A percentile compares a stretch with the other conserved stretches of the same genome.
Conservation (phyloP, 2,888 invertebrate species). For the Microdon myrmicae region DNA sequence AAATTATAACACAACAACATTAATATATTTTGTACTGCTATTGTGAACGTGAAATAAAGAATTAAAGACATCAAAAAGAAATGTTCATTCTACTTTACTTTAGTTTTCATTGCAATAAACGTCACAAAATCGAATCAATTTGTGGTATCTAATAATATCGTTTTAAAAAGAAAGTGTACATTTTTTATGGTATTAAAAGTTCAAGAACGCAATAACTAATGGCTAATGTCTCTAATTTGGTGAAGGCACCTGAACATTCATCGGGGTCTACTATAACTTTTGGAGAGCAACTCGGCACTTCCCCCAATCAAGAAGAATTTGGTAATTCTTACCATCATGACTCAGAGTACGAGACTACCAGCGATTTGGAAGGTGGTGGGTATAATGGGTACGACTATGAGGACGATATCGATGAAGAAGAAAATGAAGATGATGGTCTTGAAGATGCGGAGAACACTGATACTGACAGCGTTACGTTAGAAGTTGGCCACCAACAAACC, state of each 20-base stretch:
- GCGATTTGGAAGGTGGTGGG: slow-evolving; percentile 65
- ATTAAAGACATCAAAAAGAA: too few species aligned
- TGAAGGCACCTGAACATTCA: slow-evolving; percentile 51
- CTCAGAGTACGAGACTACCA: slow-evolving; percentile 67
- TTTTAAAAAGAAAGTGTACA: too few species aligned
- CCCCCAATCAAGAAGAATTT: slow-evolving; percentile 63
- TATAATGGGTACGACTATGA: slow-evolving; percentile 61
- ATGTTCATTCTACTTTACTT: too few species aligned
- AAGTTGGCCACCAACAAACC: slow-evolving; percentile 73
- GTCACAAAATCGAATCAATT: too few species aligned
- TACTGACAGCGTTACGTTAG: slow-evolving; percentile 40
- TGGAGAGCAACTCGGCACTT: slow-evolving; percentile 58
- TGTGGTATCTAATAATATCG: too few species aligned
- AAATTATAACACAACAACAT: too few species aligned
- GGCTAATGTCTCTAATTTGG: slow-evolving; percentile 65
- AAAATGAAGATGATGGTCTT: slow-evolving; percentile 57
- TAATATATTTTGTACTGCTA: too few species aligned
- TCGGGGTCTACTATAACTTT: slow-evolving; percentile 50
- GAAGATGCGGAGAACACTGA: slow-evolving; percentile 58
- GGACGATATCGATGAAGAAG: slow-evolving; percentile 55
- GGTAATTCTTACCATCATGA: slow-evolving; percentile 66
- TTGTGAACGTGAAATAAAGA: too few species aligned
- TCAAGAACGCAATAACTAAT: slow-evolving; percentile 54
- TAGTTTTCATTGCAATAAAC: too few species aligned
- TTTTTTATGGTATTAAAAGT: slow-evolving; percentile 5